A percentile compares a stretch with the other conserved stretches of the same genome.
Conservation (phyloP, 2,888 invertebrate species). For the Cordilura impudica region DNA sequence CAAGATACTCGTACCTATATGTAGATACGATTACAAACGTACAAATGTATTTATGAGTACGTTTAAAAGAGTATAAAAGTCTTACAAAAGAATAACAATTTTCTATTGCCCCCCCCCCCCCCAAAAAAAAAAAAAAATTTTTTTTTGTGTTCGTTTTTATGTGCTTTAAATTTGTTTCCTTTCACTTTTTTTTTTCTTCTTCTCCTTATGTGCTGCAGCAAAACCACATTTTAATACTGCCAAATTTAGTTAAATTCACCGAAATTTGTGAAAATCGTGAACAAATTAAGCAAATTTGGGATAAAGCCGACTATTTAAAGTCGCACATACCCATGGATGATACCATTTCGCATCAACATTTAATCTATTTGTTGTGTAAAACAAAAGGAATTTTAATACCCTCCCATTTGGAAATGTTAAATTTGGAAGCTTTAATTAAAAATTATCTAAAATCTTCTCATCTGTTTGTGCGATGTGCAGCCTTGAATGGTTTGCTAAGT, state of each 20-base stretch:
- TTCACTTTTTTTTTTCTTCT: constrained; percentile 34
- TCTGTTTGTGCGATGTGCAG: constrained; percentile 77
- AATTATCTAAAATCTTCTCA: constrained; percentile 78
- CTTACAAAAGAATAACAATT: constrained; percentile 57
- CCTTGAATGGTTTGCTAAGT: constrained; percentile 76
- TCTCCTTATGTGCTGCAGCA: constrained; percentile 66
- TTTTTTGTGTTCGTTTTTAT: constrained; percentile 9
- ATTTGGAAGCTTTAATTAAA: constrained; percentile 75
- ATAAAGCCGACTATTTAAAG: constrained; percentile 83
- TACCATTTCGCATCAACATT: constrained; percentile 83
- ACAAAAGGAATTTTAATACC: constrained; percentile 77
- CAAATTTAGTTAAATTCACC: constrained; percentile 85
- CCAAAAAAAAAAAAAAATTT: constrained; percentile 11
- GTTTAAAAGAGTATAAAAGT: constrained; percentile 41
- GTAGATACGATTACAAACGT: no score
- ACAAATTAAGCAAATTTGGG: constrained; percentile 89
- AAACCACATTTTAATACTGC: constrained; percentile 80
- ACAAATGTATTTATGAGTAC: constrained; percentile 1
- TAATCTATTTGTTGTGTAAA: constrained; percentile 78
- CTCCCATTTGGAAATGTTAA: constrained; percentile 75
- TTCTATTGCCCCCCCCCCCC: constrained; percentile 21
- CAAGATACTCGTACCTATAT: no score
- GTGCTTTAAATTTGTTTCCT: constrained; percentile 55
- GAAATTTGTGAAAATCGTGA: constrained; percentile 87
- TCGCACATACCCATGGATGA: constrained; percentile 85